Evolutionary conservation across 2,797 vertebrate genomes (phyloP), one percentile per base, ranked within the genome.

Genomic region (Sylvilagus floridanus): DNA sequence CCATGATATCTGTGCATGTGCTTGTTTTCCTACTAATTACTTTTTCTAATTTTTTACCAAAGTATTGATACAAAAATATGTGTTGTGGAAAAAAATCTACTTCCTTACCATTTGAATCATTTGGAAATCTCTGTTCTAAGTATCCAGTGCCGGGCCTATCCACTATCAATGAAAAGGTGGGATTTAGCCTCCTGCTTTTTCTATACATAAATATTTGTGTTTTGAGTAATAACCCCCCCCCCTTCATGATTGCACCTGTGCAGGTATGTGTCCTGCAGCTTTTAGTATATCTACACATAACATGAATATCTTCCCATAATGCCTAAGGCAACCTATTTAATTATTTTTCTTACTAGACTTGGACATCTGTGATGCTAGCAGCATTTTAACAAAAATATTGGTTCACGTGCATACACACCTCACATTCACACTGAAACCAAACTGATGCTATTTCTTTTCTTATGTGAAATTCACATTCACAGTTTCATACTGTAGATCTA

Each of bases 391-490:
- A 95, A 86, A 90, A 72, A 9, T 76, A 68, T 91, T 93, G 91
- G 5, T 7, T 89, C 26, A 65, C 4, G 0, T 77, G n/a, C 35
- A 63, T 24, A 35, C 26, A 78, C 4, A 60, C 22, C 11, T 62
- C 68, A 28, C 24, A 68, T 9, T 62, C 68, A 28, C 24, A 68
- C 19, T 63, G 37, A 91, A 81, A 50, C 24, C 14, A 72, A 57
- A 26, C 37, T 32, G 69, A 78, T 17, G 13, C 24, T 35, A 9
- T 79, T 76, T 42, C 78, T 88, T 92, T 97, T 97, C 90, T 93
- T 79, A 91, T 35, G 92, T 92, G 54, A 90, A 94, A 85, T n/a
- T 35, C 28, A 4, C 42, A 47, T 47, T 47, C 42, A 47, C 42
- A 35, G 22, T 52, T 86, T 93, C 5, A 1, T 65, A 24, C 4